These are phyloP conservation scores for Upupa epops DNA, from an alignment of 2,113 vertebrate genomes.

Conservation along the genomic window DNA sequence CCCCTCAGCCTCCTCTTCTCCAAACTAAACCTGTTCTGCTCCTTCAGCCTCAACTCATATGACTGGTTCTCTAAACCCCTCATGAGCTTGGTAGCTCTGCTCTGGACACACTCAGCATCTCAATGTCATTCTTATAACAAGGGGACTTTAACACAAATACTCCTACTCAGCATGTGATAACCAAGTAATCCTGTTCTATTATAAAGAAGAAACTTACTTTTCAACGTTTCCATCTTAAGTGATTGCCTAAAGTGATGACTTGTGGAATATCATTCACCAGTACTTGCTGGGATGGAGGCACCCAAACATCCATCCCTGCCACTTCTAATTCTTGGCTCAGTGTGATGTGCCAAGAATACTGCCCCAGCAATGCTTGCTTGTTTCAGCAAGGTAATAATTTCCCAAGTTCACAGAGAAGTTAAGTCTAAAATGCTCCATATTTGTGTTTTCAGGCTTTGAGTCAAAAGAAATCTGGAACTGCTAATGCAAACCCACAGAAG, in stretches of 20 bases:
- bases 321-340: background rate
- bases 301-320: background rate
- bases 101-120: too few species aligned
- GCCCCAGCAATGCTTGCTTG: background rate
- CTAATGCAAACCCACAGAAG: background rate
- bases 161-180: background rate
- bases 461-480: background rate
- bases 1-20: too few species aligned
- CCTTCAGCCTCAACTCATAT: too few species aligned
- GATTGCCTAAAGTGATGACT: background rate
- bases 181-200: background rate
- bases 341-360: background rate
- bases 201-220: background rate
- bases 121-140: too few species aligned
- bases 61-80: too few species aligned
- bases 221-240: background rate
- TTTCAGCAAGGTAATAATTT: background rate
- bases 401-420: background rate
- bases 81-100: too few species aligned
- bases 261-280: background rate
- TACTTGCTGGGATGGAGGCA: background rate
- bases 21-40: too few species aligned
- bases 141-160: background rate
- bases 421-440: background rate
- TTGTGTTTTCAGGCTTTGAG: background rate